These are phyloP conservation scores for Cassiopea xamachana DNA, from an alignment of 30 jellyfish, hydroid and myxozoan genomes.

Conservation along the genomic window DNA sequence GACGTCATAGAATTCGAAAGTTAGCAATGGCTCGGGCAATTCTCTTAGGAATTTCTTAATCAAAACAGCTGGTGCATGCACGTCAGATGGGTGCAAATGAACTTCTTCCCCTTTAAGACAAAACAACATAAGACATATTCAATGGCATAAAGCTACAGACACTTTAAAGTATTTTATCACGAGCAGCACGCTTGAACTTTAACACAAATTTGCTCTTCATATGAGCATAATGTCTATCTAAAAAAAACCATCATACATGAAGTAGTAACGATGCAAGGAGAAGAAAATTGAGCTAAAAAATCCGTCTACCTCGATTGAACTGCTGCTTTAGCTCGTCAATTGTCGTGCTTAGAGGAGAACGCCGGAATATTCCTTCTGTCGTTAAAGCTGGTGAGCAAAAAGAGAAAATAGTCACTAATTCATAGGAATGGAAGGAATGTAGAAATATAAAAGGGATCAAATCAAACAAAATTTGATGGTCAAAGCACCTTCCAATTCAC, in stretches of 20 bases:
- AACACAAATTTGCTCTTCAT: no score
- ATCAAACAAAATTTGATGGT: no score
- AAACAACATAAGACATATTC: not conserved
- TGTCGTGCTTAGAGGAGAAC: slow-evolving; percentile 83
- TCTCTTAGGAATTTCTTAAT: slow-evolving; percentile 87
- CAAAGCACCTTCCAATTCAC: no score
- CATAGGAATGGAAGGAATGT: no score
- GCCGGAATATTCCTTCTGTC: slow-evolving; percentile 86
- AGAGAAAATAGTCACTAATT: not conserved
- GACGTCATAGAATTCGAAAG: slow-evolving; percentile 75
- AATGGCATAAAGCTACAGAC: no score
- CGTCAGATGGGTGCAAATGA: slow-evolving; percentile 64
- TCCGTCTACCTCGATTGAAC: slow-evolving; percentile 60
- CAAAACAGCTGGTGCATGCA: slow-evolving; percentile 87
- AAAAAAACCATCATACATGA: no score
- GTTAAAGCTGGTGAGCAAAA: slow-evolving; percentile 55
- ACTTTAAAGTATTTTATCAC: no score
- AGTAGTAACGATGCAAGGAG: no score
- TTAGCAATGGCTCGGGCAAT: slow-evolving; percentile 86
- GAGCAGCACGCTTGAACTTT: no score
- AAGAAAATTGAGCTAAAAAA: no score
- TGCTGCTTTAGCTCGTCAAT: slow-evolving; percentile 59
- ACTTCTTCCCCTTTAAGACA: slow-evolving; percentile 64
- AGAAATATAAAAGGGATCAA: not conserved
- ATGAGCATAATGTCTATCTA: no score